Base-by-base conservation (phyloP, 1,140 invertebrate genomes). In the Tetranychus urticae region DNA sequence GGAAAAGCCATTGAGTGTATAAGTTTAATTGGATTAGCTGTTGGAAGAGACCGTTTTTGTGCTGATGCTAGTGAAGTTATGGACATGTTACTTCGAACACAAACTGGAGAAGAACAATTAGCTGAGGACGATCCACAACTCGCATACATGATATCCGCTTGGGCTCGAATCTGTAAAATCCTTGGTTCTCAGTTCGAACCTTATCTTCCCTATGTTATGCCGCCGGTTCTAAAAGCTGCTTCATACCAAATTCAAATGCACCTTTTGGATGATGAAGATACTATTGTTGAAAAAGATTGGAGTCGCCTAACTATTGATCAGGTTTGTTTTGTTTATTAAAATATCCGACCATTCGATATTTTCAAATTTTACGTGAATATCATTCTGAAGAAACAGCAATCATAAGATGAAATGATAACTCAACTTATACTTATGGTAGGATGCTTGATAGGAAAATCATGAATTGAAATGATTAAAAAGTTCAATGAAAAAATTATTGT, bases 1-100 rank as follows among this genome's bases (percentile, higher is more conserved):
- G 93, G 81, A 13, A 97, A 97, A 73, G 91, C 90, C 0, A 97
- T 97, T 66, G 96, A 99, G 73, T 99, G 96, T 71, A 90, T 98
- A 39, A 96, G 90, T 71, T 77, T 99, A 35, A 98, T 99, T 71
- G 96, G 92, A 23, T 75, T 98, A 64, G 94, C 94, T 63, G 96
- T 99, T 59, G 94, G 94, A 8, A 79, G 83, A 56, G 90, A 97
- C 63, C 94, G 91, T 77, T 98, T 99, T 72, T 80, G 86, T 68
- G 72, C 76, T 12, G 96, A 99, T 74, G 93, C 92, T 10, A 85
- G 83, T 66, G 90, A 94, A 72, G 84, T 98, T 13, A 99, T 98
- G 93, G 83, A 93, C 66, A 78, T 97, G 71, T 75, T 98, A 56
- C 71, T 99, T 55, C 86, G 88, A 71, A 88, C 88, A 0, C 89